These are phyloP conservation scores for Luperina testacea DNA, from an alignment of 2,888 invertebrate genomes.

Conservation along the genomic window DNA sequence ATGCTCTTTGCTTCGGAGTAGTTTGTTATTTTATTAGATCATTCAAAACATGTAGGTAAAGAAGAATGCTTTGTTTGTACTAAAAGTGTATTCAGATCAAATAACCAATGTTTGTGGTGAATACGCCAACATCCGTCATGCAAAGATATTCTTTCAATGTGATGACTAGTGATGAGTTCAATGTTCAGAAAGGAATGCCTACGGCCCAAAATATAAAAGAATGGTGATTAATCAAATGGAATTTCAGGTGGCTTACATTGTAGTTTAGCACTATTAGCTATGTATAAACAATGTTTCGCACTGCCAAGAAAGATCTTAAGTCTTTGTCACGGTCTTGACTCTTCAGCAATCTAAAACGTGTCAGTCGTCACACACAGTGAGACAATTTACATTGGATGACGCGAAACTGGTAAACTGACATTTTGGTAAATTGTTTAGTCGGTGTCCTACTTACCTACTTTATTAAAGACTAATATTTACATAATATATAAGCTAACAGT, in stretches of 20 bases:
- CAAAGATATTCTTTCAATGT: not conserved
- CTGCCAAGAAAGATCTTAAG: constrained; percentile 38
- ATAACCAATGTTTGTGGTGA: not conserved
- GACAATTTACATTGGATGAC: constrained; percentile 9
- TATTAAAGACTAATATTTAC: not conserved
- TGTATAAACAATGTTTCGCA: not conserved
- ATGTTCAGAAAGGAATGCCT: constrained; percentile 3
- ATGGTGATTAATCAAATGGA: constrained; percentile 15
- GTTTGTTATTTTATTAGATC: not conserved
- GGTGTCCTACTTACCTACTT: not conserved
- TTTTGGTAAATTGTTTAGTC: constrained; percentile 13
- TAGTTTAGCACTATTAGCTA: not conserved
- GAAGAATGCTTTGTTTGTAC: not conserved
- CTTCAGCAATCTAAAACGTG: constrained; percentile 29
- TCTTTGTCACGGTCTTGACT: constrained; percentile 35
- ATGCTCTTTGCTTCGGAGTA: too few relatives aligned
- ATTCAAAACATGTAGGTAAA: not conserved
- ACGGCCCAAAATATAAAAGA: constrained; percentile 6
- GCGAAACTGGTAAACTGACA: not conserved
- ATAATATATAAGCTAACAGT: too few relatives aligned
- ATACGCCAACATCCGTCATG: not conserved
- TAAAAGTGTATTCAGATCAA: not conserved
- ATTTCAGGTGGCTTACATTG: constrained; percentile 14
- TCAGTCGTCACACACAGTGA: not conserved
- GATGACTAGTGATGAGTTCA: not conserved